phyloP scores from a whole-genome alignment of 2,797 vertebrate genomes.

The Adelosebastes latens region DNA sequence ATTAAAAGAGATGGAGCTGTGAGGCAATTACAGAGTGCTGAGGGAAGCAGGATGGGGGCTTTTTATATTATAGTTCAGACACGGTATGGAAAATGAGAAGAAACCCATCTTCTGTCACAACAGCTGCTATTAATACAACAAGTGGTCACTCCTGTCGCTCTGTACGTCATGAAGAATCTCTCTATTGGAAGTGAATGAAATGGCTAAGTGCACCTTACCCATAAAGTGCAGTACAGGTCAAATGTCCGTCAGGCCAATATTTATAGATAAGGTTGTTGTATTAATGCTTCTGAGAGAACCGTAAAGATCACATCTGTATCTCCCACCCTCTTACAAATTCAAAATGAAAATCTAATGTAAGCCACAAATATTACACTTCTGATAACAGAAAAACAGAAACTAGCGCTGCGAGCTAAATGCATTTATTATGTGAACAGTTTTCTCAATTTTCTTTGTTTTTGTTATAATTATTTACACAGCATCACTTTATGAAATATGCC shows the following conservation, averaged over 20 bases:
- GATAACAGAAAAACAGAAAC: background rate
- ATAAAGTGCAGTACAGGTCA: constrained; percentile 36
- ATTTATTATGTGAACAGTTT: background rate
- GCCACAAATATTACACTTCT: background rate
- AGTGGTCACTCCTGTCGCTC: constrained; percentile 68
- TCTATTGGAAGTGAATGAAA: constrained; percentile 56
- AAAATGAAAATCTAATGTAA: constrained; percentile 23
- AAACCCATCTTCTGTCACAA: constrained; percentile 77
- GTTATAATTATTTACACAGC: constrained; percentile 2
- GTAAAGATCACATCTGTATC: constrained; percentile 5
- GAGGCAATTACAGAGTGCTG: constrained; percentile 83
- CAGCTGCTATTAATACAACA: constrained; percentile 79
- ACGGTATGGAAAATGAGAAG: constrained; percentile 73
- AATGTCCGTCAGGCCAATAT: constrained; percentile 24
- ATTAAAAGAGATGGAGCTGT: constrained; percentile 82
- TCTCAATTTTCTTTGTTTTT: background rate
- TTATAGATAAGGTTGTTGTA: constrained; percentile 23
- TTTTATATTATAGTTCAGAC: constrained; percentile 78
- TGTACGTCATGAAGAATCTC: constrained; percentile 59
- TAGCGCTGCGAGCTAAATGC: background rate
- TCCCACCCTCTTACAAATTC: background rate
- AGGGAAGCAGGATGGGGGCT: constrained; percentile 73
- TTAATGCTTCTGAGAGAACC: constrained; percentile 24
- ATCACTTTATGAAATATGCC: background rate
- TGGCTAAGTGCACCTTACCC: constrained; percentile 47